Percentiles rank a stretch among this genome's conserved stretches.
phyloP scores from a whole-genome alignment of 2,113 vertebrate species.

The Nannospalax galili region DNA sequence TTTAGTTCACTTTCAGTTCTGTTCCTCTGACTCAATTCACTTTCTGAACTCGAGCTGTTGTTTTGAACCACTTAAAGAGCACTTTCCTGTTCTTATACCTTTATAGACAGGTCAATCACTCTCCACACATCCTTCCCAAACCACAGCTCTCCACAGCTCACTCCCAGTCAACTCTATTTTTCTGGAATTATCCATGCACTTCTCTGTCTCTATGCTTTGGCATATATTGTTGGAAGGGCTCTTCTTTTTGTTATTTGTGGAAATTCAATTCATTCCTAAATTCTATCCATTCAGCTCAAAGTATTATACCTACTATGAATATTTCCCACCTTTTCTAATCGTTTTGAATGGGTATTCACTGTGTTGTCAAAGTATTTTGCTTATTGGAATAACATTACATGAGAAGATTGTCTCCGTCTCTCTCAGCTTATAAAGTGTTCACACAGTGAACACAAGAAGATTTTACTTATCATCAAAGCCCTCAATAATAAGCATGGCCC shows the following conservation, averaged over 20 bases:
- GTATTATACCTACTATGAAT: not conserved
- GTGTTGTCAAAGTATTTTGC: slow-evolving; percentile 17
- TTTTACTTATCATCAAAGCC: slow-evolving; percentile 30
- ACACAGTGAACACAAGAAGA: not conserved
- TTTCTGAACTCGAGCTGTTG: not conserved
- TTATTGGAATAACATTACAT: not conserved
- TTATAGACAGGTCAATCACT: no score
- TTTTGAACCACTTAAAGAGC: not conserved
- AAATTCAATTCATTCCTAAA: slow-evolving; percentile 11
- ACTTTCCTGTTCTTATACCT: not conserved
- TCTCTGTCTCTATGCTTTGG: not conserved
- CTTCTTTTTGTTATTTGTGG: not conserved
- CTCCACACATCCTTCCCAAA: no score
- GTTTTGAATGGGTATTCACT: not conserved
- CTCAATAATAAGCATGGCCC: not conserved
- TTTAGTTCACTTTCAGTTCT: not conserved
- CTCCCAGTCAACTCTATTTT: not conserved
- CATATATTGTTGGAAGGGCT: not conserved
- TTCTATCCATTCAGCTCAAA: not conserved
- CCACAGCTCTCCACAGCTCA: not conserved
- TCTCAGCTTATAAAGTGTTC: not conserved
- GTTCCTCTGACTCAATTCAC: not conserved
- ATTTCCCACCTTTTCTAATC: not conserved
- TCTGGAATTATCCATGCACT: not conserved
- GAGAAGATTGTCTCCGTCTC: slow-evolving; percentile 7